Evolutionary conservation across 2,888 invertebrate species (phyloP).

Genomic region (Tortrix viridana): DNA sequence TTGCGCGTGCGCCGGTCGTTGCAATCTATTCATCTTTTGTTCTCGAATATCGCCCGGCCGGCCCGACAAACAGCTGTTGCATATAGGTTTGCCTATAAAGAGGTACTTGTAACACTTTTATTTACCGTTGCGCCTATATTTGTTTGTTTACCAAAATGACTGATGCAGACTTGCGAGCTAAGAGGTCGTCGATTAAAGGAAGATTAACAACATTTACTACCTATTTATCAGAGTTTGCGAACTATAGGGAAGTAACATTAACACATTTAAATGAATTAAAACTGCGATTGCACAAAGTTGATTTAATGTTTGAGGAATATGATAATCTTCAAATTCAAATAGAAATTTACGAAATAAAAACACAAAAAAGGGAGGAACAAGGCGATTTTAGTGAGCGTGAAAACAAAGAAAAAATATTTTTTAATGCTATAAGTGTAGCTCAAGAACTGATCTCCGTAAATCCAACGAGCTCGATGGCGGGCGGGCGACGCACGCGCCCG

Average conservation of each 20-base stretch:
- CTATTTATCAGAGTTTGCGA: slow-evolving; percentile 6
- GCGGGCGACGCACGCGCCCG: neutral
- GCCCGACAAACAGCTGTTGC: slow-evolving; percentile 10
- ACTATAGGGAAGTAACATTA: neutral
- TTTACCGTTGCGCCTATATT: neutral
- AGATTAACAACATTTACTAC: slow-evolving; percentile 1
- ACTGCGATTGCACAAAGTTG: slow-evolving; percentile 2
- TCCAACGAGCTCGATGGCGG: neutral
- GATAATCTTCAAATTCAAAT: slow-evolving; percentile 9
- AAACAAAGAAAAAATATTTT: slow-evolving; percentile 5
- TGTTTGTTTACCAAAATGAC: slow-evolving; percentile 5
- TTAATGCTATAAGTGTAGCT: slow-evolving; percentile 1
- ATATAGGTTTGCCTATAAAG: neutral
- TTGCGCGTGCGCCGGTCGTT: neutral
- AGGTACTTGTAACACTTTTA: slow-evolving; percentile 14
- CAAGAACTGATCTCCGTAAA: neutral
- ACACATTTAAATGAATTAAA: slow-evolving; percentile 1
- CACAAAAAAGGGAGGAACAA: neutral
- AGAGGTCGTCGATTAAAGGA: slow-evolving; percentile 8
- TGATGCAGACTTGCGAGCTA: slow-evolving; percentile 5
- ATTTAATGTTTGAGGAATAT: slow-evolving; percentile 8
- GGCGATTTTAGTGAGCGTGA: slow-evolving; percentile 1
- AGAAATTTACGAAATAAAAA: slow-evolving; percentile 4
- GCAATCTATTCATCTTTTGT: neutral
- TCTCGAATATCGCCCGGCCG: neutral